Percentiles rank a stretch among this genome's conserved stretches.
Conservation (phyloP, 1,140 invertebrate genomes). For the Drosophila virilis region DNA sequence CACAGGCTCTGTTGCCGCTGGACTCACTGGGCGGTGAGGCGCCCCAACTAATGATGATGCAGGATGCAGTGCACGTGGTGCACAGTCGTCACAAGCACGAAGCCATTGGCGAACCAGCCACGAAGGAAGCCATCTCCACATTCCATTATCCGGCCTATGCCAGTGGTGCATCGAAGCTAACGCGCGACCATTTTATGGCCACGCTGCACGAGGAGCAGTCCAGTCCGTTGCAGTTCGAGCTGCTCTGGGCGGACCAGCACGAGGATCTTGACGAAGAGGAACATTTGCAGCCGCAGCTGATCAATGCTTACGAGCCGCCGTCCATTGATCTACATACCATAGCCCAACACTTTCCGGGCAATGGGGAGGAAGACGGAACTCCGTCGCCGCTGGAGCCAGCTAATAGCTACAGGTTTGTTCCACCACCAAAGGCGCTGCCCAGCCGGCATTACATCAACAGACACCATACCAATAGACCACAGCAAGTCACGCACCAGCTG, state of each 20-base stretch:
- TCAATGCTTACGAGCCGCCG: background rate
- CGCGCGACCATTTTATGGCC: conserved; percentile 43
- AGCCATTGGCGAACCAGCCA: too few species aligned
- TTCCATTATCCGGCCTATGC: conserved; percentile 8
- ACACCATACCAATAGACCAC: background rate
- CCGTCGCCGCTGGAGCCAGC: background rate
- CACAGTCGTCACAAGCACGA: background rate
- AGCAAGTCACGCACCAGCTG: background rate
- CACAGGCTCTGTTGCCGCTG: background rate
- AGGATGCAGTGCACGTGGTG: conserved; percentile 38
- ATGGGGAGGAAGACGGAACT: too few species aligned
- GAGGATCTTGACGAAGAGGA: background rate
- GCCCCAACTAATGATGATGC: conserved; percentile 35
- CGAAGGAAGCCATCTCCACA: conserved; percentile 14
- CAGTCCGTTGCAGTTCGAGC: conserved; percentile 36
- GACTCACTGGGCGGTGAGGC: background rate
- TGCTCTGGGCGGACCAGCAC: conserved; percentile 31
- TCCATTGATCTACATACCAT: background rate
- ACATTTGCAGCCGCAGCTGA: conserved; percentile 9
- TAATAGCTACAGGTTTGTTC: background rate
- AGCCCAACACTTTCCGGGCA: background rate
- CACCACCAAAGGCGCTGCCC: background rate
- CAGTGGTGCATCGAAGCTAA: background rate
- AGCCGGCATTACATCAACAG: background rate
- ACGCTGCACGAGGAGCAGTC: conserved; percentile 22